Evolutionary conservation across 2,888 invertebrate species (phyloP), one percentile per base, ranked within the genome.

Genomic region (Lissonota sp.): DNA sequence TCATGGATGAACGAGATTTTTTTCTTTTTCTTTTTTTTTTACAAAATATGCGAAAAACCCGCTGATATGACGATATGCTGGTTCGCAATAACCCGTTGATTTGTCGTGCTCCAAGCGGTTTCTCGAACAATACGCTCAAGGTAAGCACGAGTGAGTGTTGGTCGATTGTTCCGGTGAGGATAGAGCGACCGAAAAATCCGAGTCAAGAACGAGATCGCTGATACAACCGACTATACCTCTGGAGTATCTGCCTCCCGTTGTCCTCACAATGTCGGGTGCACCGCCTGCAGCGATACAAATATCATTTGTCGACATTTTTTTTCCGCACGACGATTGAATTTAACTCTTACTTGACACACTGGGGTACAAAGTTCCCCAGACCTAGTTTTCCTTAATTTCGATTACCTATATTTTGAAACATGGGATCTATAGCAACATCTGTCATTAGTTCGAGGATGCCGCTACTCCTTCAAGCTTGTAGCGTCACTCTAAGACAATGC

Each of bases 181-280:
- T 55, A 96, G 94, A 10, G 95, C 95, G 62, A 98, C 95, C 86
- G 96, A 95, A 89, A 95, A 96, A 92, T 97, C 97, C 10, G 96
- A 96, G 85, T 96, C 96, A 66, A 98, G 93, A 0, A 96, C 95
- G 86, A 98, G 95, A 92, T 97, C 96, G 57, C 97, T 96, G 87
- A 98, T 95, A 93, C 98, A 98, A 46, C 98, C 98, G 53, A 95
- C 93, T 80, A 97, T 95, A 42, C 97, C 97, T 81, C 94, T 94
- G 70, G 94, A 94, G 92, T 97, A 97, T 91, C 95, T 95, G 71
- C 95, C 95, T 85, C 95, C 94, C 4, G 96, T 95, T 88, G 95
- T 95, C 88, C 95, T 94, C 84, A 95, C 95, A 89, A 96, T 95
- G 87, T 97, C 95, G 70, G 97, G 96, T 91, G 97, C 94, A 8